phyloP scores from a whole-genome alignment of 92 coral and sea anemone species.

The Epizoanthus illoricatus region DNA sequence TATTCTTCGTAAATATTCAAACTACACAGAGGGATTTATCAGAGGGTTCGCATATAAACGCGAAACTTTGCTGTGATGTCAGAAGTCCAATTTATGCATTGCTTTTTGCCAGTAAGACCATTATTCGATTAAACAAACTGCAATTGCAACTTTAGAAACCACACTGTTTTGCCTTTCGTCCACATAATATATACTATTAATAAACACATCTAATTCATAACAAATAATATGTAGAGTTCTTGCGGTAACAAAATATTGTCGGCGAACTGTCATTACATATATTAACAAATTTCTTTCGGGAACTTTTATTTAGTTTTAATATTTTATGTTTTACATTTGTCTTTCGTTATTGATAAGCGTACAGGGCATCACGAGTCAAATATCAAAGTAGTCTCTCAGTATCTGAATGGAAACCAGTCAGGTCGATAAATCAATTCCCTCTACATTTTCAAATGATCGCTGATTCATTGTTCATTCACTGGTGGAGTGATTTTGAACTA shows the following conservation, averaged over 20 bases:
- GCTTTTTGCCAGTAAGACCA: background rate
- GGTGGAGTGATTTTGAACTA: background rate
- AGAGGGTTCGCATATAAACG: background rate
- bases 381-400: background rate
- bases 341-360: background rate
- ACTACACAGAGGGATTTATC: background rate
- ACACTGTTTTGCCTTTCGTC: no score
- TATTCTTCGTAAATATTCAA: slow-evolving; percentile 9
- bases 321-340: background rate
- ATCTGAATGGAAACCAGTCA: background rate
- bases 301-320: background rate
- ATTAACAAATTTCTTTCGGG: slow-evolving; percentile 6
- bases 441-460: background rate
- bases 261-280: background rate
- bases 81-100: background rate
- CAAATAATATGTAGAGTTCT: background rate
- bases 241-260: background rate
- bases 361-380: background rate
- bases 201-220: background rate
- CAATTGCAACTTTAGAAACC: background rate
- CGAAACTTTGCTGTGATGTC: background rate
- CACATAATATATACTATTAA: background rate
- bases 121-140: background rate
- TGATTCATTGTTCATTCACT: background rate
- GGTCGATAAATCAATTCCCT: background rate